Conservation (phyloP, 1,140 invertebrate species). For the Hestina assimilis region DNA sequence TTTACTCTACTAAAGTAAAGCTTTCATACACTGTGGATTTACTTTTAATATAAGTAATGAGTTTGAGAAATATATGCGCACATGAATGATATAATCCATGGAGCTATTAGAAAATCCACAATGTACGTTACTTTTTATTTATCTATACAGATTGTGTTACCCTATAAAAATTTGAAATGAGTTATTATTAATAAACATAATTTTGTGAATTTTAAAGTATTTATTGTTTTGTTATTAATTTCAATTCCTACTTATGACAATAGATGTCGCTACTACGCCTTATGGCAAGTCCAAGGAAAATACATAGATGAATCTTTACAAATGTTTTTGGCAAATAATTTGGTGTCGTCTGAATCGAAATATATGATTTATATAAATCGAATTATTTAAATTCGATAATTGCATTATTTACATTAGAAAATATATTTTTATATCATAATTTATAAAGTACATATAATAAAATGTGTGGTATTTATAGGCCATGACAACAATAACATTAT, state of each 20-base stretch:
- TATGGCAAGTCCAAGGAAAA: not conserved
- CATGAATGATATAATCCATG: not conserved
- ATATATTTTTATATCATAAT: not conserved
- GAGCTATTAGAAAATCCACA: not conserved
- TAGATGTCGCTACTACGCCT: not conserved
- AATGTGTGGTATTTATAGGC: slow-evolving; percentile 1
- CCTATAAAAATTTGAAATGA: slow-evolving; percentile 1
- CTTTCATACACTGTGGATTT: too few species aligned
- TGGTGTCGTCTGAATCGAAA: slow-evolving; percentile 8
- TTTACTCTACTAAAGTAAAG: too few species aligned
- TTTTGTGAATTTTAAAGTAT: too few species aligned
- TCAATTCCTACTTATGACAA: not conserved
- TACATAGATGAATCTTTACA: not conserved
- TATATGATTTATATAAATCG: not conserved
- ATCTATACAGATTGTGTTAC: not conserved
- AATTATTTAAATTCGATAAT: not conserved
- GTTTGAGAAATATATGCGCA: too few species aligned
- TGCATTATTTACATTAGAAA: not conserved
- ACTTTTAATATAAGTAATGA: too few species aligned
- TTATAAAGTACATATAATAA: not conserved
- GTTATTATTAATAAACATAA: not conserved
- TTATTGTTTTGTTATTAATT: too few species aligned
- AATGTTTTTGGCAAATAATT: slow-evolving; percentile 14
- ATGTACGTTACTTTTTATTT: not conserved
- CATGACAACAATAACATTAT: slow-evolving; percentile 1